These are phyloP conservation scores for Microcebus tavaratra DNA, from an alignment of 2,113 vertebrate genomes.

Conservation along the genomic window DNA sequence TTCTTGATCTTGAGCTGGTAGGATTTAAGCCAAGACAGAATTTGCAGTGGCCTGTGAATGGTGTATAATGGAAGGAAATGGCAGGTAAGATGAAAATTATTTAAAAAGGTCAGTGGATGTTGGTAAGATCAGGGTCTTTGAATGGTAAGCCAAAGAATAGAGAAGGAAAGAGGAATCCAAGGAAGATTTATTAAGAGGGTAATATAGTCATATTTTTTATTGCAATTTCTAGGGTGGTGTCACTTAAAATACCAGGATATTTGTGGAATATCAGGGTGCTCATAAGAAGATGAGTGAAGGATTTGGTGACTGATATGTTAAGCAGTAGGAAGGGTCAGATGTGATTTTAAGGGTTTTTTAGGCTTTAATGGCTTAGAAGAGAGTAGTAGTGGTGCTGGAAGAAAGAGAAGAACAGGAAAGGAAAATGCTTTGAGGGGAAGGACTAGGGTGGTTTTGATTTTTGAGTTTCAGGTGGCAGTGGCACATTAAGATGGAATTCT, in stretches of 20 bases:
- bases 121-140: background rate
- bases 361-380: background rate
- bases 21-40: background rate
- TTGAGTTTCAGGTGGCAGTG: background rate
- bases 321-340: background rate
- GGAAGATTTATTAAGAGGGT: background rate
- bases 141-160: background rate
- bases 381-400: background rate
- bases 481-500: background rate
- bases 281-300: background rate
- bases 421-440: background rate
- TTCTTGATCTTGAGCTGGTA: constrained; percentile 4
- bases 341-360: background rate
- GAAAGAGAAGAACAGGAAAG: background rate
- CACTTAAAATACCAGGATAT: background rate
- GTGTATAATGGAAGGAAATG: background rate
- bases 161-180: background rate
- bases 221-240: background rate
- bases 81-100: background rate
- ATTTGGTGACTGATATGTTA: background rate
- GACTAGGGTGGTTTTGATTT: background rate
- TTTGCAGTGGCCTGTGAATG: background rate
- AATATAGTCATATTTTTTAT: background rate
- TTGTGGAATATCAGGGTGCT: background rate
- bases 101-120: background rate